Percentiles rank a stretch among this genome's conserved stretches.
Evolutionary conservation across 2,888 invertebrate genomes (phyloP).

Genomic region (Meiosimyza decipiens): DNA sequence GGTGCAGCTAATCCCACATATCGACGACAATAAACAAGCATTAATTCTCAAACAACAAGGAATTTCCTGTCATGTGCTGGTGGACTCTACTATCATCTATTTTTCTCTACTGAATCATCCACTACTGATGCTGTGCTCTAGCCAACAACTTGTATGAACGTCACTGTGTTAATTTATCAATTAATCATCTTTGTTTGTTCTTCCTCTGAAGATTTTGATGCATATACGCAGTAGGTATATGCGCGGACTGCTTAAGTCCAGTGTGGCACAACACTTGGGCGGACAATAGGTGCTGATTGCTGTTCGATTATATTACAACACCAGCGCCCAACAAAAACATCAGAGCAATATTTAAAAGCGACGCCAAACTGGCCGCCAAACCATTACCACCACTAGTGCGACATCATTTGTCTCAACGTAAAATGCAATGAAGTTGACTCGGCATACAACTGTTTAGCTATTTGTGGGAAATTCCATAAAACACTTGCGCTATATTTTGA

Average conservation of each 20-base stretch:
- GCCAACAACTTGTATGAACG: slow-evolving; percentile 13
- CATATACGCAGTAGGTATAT: slow-evolving; percentile 17
- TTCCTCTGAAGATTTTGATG: not conserved
- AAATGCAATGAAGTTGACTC: not conserved
- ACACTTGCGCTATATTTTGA: too few relatives aligned
- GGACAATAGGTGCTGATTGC: slow-evolving; percentile 65
- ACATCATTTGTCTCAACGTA: slow-evolving; percentile 26
- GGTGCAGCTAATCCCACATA: not conserved
- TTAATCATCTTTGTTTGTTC: slow-evolving; percentile 57
- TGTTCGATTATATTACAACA: slow-evolving; percentile 43
- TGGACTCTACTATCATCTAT: not conserved
- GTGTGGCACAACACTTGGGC: slow-evolving; percentile 35
- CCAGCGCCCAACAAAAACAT: slow-evolving; percentile 27
- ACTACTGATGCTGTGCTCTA: not conserved
- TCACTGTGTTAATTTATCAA: slow-evolving; percentile 58
- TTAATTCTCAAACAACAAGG: not conserved
- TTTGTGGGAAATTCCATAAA: too few relatives aligned
- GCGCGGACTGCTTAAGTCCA: slow-evolving; percentile 36
- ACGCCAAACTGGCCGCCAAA: slow-evolving; percentile 9
- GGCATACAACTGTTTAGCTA: too few relatives aligned
- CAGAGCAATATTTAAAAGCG: slow-evolving; percentile 10
- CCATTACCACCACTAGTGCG: slow-evolving; percentile 28
- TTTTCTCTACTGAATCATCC: too few relatives aligned
- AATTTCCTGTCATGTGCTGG: not conserved
- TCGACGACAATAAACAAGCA: slow-evolving; percentile 2